These are phyloP conservation scores for Urocynchramus pylzowi DNA, from an alignment of 2,113 vertebrate species.

Conservation along the genomic window DNA sequence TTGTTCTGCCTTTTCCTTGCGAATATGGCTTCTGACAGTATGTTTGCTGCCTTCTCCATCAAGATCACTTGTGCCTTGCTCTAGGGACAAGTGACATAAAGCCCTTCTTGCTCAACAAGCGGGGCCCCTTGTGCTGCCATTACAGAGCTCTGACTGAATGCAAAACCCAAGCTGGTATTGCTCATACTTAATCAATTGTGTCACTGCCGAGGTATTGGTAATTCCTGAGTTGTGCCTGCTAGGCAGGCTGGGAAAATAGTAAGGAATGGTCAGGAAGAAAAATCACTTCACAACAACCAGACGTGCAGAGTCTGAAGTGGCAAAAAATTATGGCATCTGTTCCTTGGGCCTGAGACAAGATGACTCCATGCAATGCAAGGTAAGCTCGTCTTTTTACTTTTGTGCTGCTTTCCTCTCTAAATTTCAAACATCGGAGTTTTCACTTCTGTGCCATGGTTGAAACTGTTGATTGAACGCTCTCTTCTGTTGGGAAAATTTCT, in stretches of 20 bases:
- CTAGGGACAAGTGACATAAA: constrained; percentile 34
- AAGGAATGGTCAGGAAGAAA: constrained; percentile 3
- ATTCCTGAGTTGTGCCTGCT: constrained; percentile 4
- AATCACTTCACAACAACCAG: neutral
- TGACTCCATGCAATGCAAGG: neutral
- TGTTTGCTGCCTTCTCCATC: neutral
- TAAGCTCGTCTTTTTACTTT: neutral
- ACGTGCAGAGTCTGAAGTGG: neutral
- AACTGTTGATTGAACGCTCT: neutral
- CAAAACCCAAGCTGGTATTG: constrained; percentile 28
- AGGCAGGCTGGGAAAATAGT: neutral
- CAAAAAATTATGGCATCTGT: neutral
- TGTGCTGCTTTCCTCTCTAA: neutral
- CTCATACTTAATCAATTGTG: constrained; percentile 40
- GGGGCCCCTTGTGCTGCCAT: constrained; percentile 3
- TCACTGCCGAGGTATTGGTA: neutral
- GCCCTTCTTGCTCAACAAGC: constrained; percentile 11
- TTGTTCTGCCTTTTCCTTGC: neutral
- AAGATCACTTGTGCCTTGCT: constrained; percentile 25
- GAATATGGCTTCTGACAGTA: constrained; percentile 51
- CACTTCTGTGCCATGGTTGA: neutral
- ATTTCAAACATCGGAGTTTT: neutral
- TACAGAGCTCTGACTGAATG: constrained; percentile 5
- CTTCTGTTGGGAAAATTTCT: neutral
- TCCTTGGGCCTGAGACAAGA: neutral